Conservation (phyloP, 1,140 invertebrate genomes). For the Ips nitidus region DNA sequence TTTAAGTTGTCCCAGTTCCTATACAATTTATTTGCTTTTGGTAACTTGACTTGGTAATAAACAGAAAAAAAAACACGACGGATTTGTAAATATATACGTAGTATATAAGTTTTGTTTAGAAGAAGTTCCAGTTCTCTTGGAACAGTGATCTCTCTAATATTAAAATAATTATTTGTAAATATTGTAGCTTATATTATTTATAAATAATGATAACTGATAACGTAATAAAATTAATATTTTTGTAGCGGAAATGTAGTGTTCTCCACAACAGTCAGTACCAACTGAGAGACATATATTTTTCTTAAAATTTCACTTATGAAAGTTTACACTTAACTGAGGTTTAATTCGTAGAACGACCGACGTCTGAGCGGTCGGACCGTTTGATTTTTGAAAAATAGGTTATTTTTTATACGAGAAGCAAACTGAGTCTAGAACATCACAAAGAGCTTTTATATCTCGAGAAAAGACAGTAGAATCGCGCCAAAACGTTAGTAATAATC, state of each 20-base stretch:
- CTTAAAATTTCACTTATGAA: constrained; percentile 36
- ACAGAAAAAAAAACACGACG: neutral
- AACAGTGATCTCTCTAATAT: constrained; percentile 42
- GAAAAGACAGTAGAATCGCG: constrained; percentile 39
- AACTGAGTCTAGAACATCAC: constrained; percentile 33
- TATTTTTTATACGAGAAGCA: constrained; percentile 38
- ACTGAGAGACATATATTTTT: constrained; percentile 38
- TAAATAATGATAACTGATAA: constrained; percentile 27
- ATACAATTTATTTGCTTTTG: constrained; percentile 35
- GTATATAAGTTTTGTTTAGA: constrained; percentile 34
- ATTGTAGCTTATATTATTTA: constrained; percentile 43
- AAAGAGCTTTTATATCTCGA: constrained; percentile 32
- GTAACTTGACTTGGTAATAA: no score
- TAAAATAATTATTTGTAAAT: constrained; percentile 42
- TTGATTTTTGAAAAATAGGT: constrained; percentile 25
- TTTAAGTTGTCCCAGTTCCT: constrained; percentile 36
- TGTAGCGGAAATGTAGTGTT: constrained; percentile 38
- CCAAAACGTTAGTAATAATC: constrained; percentile 30
- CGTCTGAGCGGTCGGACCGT: neutral
- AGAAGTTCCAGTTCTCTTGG: constrained; percentile 34
- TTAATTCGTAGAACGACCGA: neutral
- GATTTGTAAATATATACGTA: constrained; percentile 36
- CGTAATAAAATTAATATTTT: constrained; percentile 34
- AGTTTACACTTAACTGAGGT: constrained; percentile 23
- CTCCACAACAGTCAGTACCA: constrained; percentile 32